Evolutionary conservation across 2,113 vertebrate species (phyloP).

Genomic region (Sphyrna mokarran): DNA sequence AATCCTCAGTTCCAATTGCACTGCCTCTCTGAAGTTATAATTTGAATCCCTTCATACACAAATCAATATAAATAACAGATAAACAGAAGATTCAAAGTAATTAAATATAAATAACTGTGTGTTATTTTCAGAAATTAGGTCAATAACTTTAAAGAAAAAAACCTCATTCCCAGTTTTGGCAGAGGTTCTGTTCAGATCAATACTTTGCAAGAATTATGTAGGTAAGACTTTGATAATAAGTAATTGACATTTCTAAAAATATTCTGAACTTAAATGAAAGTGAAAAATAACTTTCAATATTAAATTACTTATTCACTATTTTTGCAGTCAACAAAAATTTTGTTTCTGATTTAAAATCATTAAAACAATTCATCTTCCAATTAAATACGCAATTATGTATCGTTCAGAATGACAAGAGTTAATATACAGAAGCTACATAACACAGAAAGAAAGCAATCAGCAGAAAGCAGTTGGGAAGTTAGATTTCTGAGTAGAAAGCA

Average conservation of each 20-base stretch:
- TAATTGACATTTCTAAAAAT: background rate
- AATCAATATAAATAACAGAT: background rate
- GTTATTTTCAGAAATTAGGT: background rate
- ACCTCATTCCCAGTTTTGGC: background rate
- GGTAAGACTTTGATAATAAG: background rate
- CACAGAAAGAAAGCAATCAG: too few species aligned
- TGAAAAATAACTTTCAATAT: background rate
- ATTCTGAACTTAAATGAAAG: background rate
- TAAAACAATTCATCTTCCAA: background rate
- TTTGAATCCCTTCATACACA: background rate
- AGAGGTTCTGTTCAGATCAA: background rate
- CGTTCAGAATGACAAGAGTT: background rate
- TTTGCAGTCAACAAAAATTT: background rate
- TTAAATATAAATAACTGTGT: background rate
- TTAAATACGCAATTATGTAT: background rate
- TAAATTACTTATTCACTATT: background rate
- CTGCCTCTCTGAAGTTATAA: background rate
- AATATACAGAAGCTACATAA: too few species aligned
- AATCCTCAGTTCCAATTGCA: background rate
- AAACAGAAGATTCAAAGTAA: background rate
- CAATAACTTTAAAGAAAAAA: background rate
- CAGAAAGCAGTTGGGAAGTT: too few species aligned
- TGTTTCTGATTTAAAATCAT: background rate
- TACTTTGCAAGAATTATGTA: background rate
- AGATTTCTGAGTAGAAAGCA: too few species aligned